Base-by-base conservation (phyloP, 2,888 invertebrate genomes). In the Nebria brevicollis region DNA sequence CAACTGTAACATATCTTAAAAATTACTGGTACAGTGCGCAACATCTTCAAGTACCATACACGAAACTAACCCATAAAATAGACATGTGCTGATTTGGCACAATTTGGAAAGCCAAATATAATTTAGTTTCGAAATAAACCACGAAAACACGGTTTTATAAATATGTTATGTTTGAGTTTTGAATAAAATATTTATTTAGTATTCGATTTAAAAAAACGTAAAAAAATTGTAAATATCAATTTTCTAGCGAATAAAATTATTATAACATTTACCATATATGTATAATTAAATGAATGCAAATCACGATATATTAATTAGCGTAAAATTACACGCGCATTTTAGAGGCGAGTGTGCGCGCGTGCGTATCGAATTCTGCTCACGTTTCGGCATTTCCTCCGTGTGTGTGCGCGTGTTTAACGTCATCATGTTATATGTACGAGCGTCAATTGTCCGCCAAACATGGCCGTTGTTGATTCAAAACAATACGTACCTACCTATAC, bases 221-320 rank as follows among this genome's bases (percentile, higher is more conserved):
- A 7, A 54, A 20, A 54, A 54, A 54, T 54, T 13, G 54, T 13
- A 8, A 54, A 54, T 54, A 54, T 7, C 54, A 54, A 54, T 54
- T 54, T 54, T 54, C 54, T 54, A 7, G 8, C 2, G 54, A 54
- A 54, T 54, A 11, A 70, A 70, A 70, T 70, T 20, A 70, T 1
- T 15, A 70, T 70, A 70, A n/a, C 20, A 70, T 15, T 70, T 13
- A 11, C 11, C 25, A 70, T 25, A 70, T 25, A 26, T 34, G n/a
- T 70, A 20, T 70, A 70, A 70, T 70, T 70, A 26, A 70, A 70
- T 70, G 13, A 70, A 73, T 73, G 73, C 73, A 73, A 42, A 73
- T 73, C 73, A 73, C 73, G 73, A 41, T 73, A 41, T 41, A 73
- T 41, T 73, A 41, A 73, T 73, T 73, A 73, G 42, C 42, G 42